A percentile compares a stretch with the other conserved stretches of the same genome.
phyloP scores from a whole-genome alignment of 1,140 invertebrate species.

The Metopolophium dirhodum region DNA sequence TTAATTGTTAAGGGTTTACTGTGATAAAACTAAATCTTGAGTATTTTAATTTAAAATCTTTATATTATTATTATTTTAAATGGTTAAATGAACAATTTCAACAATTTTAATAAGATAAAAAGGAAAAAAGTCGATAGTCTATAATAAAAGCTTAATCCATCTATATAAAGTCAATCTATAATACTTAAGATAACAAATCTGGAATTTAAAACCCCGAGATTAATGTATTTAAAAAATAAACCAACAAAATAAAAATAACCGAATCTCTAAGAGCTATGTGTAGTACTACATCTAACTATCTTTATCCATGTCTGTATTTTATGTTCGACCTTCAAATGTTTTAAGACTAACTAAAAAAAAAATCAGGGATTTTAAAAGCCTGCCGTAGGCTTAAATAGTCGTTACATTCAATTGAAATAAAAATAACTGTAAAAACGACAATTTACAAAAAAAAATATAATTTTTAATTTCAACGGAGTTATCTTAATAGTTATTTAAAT shows the following conservation, averaged over 20 bases:
- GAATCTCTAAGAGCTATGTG: not conserved
- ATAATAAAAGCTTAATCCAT: not conserved
- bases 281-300: not conserved
- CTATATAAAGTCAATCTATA: not conserved
- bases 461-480: too few relatives aligned
- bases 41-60: not conserved
- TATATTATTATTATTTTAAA: not conserved
- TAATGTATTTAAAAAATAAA: slow-evolving; percentile 42
- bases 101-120: not conserved
- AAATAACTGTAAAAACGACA: not conserved
- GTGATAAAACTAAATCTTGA: not conserved
- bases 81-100: not conserved
- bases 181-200: slow-evolving; percentile 15
- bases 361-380: not conserved
- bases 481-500: not conserved
- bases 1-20: too few relatives aligned
- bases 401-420: not conserved
- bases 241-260: slow-evolving; percentile 18
- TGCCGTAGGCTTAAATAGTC: not conserved
- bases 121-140: not conserved
- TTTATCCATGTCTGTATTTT: slow-evolving; percentile 12
- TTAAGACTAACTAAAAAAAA: not conserved
- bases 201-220: not conserved
- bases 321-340: not conserved
- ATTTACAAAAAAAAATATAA: not conserved